These are phyloP conservation scores for Lordiphosa stackelbergi DNA, from an alignment of 1,140 invertebrate genomes.

Conservation along the genomic window DNA sequence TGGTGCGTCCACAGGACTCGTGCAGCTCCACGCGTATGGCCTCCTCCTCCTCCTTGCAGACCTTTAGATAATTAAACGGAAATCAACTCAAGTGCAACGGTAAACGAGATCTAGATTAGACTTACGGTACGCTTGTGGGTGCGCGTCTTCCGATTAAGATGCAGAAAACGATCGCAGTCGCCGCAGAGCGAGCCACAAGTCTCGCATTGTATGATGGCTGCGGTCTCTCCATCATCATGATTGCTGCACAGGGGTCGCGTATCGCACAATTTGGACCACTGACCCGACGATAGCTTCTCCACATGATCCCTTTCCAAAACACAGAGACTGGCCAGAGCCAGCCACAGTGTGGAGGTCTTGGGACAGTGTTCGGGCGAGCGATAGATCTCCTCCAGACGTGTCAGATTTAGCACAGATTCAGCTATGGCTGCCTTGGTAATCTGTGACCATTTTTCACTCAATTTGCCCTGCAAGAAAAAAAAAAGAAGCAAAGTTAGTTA, in stretches of 20 bases:
- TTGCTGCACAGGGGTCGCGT: constrained; percentile 88
- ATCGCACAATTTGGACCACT: constrained; percentile 80
- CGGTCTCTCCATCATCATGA: constrained; percentile 97
- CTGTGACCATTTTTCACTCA: constrained; percentile 90
- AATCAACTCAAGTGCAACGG: too few species aligned
- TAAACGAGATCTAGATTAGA: too few species aligned
- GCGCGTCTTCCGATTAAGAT: constrained; percentile 92
- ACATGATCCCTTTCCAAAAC: constrained; percentile 95
- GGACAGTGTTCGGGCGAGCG: constrained; percentile 87
- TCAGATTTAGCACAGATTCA: constrained; percentile 91
- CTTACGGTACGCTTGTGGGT: constrained; percentile 89
- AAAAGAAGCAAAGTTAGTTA: too few species aligned
- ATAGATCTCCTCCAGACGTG: constrained; percentile 86
- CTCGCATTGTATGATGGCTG: constrained; percentile 94
- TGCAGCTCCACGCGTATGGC: constrained; percentile 95
- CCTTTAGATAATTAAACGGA: constrained; percentile 9
- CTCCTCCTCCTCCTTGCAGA: constrained; percentile 97
- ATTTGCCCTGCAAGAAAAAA: constrained; percentile 84
- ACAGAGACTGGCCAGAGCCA: constrained; percentile 94
- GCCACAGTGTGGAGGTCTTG: constrained; percentile 90
- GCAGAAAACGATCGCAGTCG: constrained; percentile 96
- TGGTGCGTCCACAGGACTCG: constrained; percentile 96
- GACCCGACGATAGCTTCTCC: constrained; percentile 86
- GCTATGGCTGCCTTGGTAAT: constrained; percentile 94
- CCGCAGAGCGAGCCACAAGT: constrained; percentile 94